Conservation (phyloP, 2,888 invertebrate species). For the Suillia variegata region DNA sequence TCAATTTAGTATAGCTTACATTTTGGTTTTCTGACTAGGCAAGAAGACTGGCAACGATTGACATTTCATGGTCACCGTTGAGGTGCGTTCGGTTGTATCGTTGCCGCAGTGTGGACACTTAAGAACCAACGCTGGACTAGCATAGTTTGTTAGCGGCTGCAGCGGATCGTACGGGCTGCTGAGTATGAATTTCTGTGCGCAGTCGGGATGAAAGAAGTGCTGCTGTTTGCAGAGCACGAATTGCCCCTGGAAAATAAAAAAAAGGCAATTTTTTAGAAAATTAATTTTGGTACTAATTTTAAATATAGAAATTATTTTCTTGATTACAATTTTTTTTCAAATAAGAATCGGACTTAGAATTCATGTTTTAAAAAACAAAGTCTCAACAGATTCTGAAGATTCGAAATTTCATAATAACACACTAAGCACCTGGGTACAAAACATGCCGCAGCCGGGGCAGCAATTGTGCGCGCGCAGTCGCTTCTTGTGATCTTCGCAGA, state of each 20-base stretch:
- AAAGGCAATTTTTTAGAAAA: background rate
- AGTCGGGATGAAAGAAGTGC: constrained; percentile 85
- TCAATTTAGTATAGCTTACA: constrained; percentile 38
- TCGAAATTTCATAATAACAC: constrained; percentile 20
- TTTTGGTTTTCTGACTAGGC: constrained; percentile 62
- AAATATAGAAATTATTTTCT: background rate
- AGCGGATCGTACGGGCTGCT: constrained; percentile 60
- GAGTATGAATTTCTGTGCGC: constrained; percentile 65
- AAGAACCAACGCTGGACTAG: constrained; percentile 55
- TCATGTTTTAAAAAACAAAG: no score
- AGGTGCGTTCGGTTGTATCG: constrained; percentile 64
- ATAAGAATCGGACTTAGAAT: no score
- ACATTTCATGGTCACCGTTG: constrained; percentile 69
- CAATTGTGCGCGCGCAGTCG: constrained; percentile 82
- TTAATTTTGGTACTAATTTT: background rate
- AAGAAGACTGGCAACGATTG: constrained; percentile 69
- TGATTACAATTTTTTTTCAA: background rate
- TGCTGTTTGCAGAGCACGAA: constrained; percentile 80
- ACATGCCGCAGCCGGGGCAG: constrained; percentile 87
- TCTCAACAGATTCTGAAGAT: no score
- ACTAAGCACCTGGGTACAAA: constrained; percentile 89
- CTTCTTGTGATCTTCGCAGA: constrained; percentile 79
- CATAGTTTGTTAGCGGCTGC: constrained; percentile 56
- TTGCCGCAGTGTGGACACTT: constrained; percentile 77
- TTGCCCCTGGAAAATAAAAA: constrained; percentile 67